These are phyloP conservation scores for Arbacia lixula DNA, from an alignment of 53 echinoderm and acorn worm species.

Conservation along the genomic window DNA sequence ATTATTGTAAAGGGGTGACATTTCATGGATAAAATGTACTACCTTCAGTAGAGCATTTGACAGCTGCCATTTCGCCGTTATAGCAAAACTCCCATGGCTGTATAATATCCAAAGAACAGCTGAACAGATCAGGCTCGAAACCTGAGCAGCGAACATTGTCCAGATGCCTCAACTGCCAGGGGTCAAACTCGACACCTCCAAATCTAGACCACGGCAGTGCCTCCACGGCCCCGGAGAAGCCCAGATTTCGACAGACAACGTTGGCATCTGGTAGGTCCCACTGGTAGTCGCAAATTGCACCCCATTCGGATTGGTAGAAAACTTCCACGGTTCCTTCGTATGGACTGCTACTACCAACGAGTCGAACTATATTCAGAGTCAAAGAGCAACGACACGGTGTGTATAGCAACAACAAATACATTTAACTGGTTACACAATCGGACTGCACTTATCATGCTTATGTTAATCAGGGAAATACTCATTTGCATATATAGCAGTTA, in stretches of 20 bases:
- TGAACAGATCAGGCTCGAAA: neutral
- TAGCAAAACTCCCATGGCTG: neutral
- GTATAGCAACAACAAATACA: too few relatives aligned
- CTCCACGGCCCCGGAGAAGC: neutral
- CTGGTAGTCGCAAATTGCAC: neutral
- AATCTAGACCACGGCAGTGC: neutral
- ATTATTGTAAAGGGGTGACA: too few relatives aligned
- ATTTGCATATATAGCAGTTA: too few relatives aligned
- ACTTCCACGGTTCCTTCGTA: constrained; percentile 10
- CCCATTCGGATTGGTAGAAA: neutral
- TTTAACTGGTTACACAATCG: too few relatives aligned
- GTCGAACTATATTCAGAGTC: neutral
- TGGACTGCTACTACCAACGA: neutral
- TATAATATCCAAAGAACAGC: neutral
- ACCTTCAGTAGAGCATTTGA: neutral
- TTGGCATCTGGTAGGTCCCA: neutral
- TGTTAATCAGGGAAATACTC: neutral
- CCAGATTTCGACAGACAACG: neutral
- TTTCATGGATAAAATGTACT: neutral
- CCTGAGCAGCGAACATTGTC: neutral
- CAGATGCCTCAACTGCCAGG: neutral
- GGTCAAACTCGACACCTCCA: too few relatives aligned
- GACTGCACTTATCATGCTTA: too few relatives aligned
- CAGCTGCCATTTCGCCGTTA: neutral
- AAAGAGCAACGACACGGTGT: too few relatives aligned